Base-by-base conservation (phyloP, 2,888 invertebrate species). In the Adelognathus sp. region DNA sequence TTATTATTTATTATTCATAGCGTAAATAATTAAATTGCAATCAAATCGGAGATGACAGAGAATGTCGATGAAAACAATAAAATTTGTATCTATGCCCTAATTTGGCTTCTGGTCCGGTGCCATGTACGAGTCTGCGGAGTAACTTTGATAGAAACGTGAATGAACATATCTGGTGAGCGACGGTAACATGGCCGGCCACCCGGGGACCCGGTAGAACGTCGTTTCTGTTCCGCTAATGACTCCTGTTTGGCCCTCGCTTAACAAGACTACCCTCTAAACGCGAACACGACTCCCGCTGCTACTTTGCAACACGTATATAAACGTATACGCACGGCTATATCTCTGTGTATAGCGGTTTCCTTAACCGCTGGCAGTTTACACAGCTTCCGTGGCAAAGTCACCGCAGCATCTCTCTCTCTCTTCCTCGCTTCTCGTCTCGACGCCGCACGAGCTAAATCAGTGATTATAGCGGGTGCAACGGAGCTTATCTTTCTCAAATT, bases 161-260 rank as follows among this genome's bases (percentile, higher is more conserved):
- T 14, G 50, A n/a, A 50, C 36, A 74, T 41, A 72, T 54, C 29
- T 29, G 24, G 52, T 66, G 71, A 70, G 74, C 64, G 77, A 73
- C 72, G 77, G 75, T 24, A 66, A 77, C 41, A 52, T 60, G 61
- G 11, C 58, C 39, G 70, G 70, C 74, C 66, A 75, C 77, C 81
- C 69, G 64, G 64, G 73, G 76, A 76, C 67, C 70, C 58, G 71
- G 72, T 44, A 63, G 29, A 63, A 74, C 75, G 83, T 87, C 87
- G 88, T 86, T 87, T 82, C 83, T 69, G 67, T 63, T 58, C 63
- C 63, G 84, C 84, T 88, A 88, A 88, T 88, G 88, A 88, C 87
- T 88, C 73, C 87, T 86, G 88, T 88, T 50, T 87, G 87, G 82
- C 86, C 87, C 83, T 84, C 86, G 85, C 86, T 88, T 87, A 87